phyloP scores from a whole-genome alignment of 1,140 invertebrate genomes.

The Ephestia elutella region DNA sequence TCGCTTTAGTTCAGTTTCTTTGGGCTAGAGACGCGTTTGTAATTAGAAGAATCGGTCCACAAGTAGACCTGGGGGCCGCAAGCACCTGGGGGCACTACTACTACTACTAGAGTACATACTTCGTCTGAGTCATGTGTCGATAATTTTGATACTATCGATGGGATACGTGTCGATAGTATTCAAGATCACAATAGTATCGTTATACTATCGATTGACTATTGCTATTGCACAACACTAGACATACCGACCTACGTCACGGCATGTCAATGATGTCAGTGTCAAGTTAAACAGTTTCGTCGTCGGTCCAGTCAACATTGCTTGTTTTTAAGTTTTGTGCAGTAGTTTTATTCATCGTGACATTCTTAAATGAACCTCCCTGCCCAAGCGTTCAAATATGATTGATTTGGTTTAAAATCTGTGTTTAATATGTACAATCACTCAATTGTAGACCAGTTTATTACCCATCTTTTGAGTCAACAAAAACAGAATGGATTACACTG shows the following conservation, averaged over 20 bases:
- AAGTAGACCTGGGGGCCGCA: too few species aligned
- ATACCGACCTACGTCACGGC: background rate
- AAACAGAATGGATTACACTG: slow-evolving; percentile 36
- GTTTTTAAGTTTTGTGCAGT: slow-evolving; percentile 3
- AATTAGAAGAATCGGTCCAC: too few species aligned
- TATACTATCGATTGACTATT: too few species aligned
- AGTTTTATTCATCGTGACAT: background rate
- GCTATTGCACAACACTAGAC: too few species aligned
- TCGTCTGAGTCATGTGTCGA: too few species aligned
- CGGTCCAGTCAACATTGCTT: background rate
- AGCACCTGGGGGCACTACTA: too few species aligned
- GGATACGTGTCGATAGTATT: too few species aligned
- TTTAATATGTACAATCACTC: background rate
- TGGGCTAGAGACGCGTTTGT: too few species aligned
- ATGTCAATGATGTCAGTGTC: background rate
- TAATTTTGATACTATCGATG: too few species aligned
- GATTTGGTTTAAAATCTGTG: background rate
- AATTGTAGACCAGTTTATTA: background rate
- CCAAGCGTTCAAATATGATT: background rate
- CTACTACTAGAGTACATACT: too few species aligned
- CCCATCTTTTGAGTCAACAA: slow-evolving; percentile 28
- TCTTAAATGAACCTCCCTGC: background rate
- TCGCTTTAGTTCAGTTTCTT: too few species aligned
- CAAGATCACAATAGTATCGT: too few species aligned
- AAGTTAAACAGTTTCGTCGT: background rate